Percentiles rank a stretch among this genome's conserved stretches.
Conservation (phyloP, 2,113 vertebrate species). For the Phrynosoma blainvillii region DNA sequence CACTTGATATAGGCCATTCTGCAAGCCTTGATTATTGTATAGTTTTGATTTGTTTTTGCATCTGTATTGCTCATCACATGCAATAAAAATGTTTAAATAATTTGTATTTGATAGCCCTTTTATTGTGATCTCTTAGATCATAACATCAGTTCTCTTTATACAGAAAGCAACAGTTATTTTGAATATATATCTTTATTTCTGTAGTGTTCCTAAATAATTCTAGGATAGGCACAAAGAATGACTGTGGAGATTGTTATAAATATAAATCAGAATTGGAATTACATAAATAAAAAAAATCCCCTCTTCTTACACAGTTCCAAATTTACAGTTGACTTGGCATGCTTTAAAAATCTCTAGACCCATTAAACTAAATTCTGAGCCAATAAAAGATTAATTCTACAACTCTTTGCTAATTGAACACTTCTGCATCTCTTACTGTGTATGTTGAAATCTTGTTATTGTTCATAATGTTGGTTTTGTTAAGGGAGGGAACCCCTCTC, state of each 20-base stretch:
- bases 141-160: conserved; percentile 17
- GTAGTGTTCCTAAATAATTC: not conserved
- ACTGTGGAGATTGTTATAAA: not conserved
- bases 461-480: not conserved
- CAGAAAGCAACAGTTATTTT: not conserved
- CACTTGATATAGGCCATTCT: conserved; percentile 50
- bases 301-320: not conserved
- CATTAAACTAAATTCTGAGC: not conserved
- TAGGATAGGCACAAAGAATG: not conserved
- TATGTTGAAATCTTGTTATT: not conserved
- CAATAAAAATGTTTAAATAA: conserved; percentile 67
- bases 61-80: conserved; percentile 59
- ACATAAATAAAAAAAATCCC: not conserved
- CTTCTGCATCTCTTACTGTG: not conserved
- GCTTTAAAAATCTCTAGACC: not conserved
- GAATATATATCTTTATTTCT: not conserved
- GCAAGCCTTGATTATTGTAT: conserved; percentile 56
- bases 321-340: not conserved
- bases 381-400: not conserved
- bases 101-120: conserved; percentile 66
- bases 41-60: conserved; percentile 47
- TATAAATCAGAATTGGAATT: not conserved
- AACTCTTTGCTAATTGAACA: not conserved
- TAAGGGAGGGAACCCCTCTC: not conserved
- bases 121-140: conserved; percentile 54